Evolutionary conservation across 2,113 vertebrate genomes (phyloP).

Genomic region (Pygoscelis adeliae): DNA sequence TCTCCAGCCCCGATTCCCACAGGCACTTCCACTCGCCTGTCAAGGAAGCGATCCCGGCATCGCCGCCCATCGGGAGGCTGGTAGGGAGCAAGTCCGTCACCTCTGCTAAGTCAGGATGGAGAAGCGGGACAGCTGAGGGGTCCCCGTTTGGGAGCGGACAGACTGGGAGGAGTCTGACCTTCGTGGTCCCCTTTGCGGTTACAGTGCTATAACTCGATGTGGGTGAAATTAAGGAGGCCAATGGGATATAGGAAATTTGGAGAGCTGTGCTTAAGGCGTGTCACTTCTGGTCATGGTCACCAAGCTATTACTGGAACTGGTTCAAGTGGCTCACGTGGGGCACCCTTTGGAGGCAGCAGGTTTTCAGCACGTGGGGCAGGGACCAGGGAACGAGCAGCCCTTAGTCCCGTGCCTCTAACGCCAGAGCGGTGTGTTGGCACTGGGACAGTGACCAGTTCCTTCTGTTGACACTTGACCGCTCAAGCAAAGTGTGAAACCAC

Average conservation of each 20-base stretch:
- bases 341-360: neutral
- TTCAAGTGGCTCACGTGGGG: fast-evolving
- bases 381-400: neutral
- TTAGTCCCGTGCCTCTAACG: fast-evolving
- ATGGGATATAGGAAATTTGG: fast-evolving
- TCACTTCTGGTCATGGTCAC: neutral
- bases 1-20: neutral
- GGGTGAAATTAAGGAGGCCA: neutral
- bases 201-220: fast-evolving
- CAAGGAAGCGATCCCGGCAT: fast-evolving
- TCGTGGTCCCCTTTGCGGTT: neutral
- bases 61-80: neutral
- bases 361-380: neutral
- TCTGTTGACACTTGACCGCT: fast-evolving
- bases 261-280: neutral
- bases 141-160: fast-evolving
- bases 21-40: neutral
- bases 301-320: neutral
- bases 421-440: neutral
- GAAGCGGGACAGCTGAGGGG: neutral
- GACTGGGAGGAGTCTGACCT: neutral
- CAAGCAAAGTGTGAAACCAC: neutral
- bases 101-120: neutral
- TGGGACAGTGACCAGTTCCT: neutral
- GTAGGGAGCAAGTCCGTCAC: neutral